These are phyloP conservation scores for Scyliorhinus canicula DNA, from an alignment of 2,797 vertebrate species.

Conservation along the genomic window DNA sequence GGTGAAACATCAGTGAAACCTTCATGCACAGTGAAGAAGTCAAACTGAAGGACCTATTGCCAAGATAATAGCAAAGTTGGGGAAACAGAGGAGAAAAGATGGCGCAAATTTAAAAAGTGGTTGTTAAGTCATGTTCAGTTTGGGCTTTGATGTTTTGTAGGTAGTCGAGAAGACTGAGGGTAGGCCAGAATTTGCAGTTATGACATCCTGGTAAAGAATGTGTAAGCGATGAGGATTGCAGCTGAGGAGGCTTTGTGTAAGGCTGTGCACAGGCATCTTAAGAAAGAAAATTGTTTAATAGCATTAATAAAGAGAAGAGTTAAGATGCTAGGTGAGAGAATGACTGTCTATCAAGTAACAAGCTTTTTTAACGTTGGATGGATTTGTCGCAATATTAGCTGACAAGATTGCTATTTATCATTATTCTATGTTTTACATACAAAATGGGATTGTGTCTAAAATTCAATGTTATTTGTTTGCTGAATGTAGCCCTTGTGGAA, in stretches of 20 bases:
- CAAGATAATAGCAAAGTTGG: background rate
- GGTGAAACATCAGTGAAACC: background rate
- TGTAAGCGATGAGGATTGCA: background rate
- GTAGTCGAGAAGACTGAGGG: background rate
- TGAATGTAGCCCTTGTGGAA: background rate
- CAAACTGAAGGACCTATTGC: no score
- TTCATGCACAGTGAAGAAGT: background rate
- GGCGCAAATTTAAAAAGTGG: background rate
- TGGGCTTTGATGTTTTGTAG: background rate
- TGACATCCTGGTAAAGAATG: background rate
- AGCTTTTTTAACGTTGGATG: background rate
- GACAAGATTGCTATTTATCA: background rate
- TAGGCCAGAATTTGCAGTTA: background rate
- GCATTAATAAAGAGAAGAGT: background rate
- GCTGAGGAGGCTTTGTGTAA: background rate
- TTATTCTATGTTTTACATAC: background rate
- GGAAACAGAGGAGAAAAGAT: background rate
- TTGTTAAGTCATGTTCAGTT: background rate
- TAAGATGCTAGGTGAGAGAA: background rate
- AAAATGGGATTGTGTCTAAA: no score
- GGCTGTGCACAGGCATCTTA: no score
- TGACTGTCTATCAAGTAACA: background rate
- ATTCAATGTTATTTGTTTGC: background rate
- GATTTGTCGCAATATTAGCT: background rate
- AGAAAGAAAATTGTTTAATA: background rate